Conservation (phyloP, 2,113 vertebrate species). For the Lamprotornis superbus region DNA sequence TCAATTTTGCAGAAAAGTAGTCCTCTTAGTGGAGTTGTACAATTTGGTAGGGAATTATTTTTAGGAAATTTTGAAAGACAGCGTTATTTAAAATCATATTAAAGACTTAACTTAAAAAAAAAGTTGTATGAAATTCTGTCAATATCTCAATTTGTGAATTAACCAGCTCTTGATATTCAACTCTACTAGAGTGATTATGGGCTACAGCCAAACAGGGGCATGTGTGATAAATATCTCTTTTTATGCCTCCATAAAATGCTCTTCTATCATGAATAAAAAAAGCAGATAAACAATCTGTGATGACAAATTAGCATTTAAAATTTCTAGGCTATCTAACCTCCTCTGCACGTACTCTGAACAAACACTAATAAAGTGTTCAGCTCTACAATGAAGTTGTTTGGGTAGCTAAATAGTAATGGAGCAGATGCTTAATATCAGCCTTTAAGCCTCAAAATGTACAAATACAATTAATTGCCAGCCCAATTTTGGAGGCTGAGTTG, state of each 20-base stretch:
- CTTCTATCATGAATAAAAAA: conserved; percentile 29
- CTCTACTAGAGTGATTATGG: not conserved
- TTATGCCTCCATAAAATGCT: conserved; percentile 25
- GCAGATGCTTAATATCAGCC: conserved; percentile 66
- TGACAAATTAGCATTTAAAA: conserved; percentile 56
- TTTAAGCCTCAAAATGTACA: conserved; percentile 52
- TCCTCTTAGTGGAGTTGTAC: not conserved
- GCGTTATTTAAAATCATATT: not conserved
- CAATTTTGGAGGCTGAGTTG: not conserved
- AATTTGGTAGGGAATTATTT: not conserved
- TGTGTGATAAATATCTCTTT: not conserved
- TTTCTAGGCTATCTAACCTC: conserved; percentile 44
- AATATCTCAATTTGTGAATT: not conserved
- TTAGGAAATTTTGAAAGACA: not conserved
- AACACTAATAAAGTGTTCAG: conserved; percentile 46
- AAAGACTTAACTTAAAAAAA: not conserved
- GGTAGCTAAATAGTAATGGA: conserved; percentile 36
- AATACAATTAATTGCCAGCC: conserved; percentile 47
- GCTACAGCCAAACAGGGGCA: not conserved
- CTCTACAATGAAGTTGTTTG: conserved; percentile 35
- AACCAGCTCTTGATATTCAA: not conserved
- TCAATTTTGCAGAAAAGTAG: conserved; percentile 67
- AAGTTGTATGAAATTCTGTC: not conserved
- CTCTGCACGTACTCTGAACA: conserved; percentile 45
- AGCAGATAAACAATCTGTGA: conserved; percentile 41